Percentiles rank a stretch among this genome's conserved stretches.
These are phyloP conservation scores for Daktulosphaira vitifoliae DNA, from an alignment of 1,140 invertebrate genomes.

Conservation along the genomic window DNA sequence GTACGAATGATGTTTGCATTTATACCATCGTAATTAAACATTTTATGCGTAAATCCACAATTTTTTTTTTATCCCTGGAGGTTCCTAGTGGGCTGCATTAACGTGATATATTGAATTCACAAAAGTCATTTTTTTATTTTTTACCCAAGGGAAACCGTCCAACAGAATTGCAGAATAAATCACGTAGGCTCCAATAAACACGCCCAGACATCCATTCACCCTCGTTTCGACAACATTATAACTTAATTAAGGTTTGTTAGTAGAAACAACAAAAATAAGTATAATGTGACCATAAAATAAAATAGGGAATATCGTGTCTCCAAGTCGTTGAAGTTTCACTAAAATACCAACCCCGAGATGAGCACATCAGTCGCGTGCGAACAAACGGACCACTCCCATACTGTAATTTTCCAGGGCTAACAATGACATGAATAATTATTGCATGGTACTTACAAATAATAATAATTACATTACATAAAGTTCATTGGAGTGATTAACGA, in stretches of 20 bases:
- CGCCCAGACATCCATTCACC: constrained; percentile 10
- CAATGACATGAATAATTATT: neutral
- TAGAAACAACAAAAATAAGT: neutral
- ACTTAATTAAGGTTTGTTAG: constrained; percentile 24
- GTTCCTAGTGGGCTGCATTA: constrained; percentile 10
- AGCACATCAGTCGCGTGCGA: neutral
- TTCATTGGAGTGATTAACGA: neutral
- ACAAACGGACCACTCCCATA: neutral
- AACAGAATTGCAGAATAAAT: constrained; percentile 28
- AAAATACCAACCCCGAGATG: neutral
- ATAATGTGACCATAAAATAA: neutral
- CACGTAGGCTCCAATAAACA: constrained; percentile 13
- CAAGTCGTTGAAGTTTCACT: neutral
- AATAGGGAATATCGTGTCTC: constrained; percentile 7
- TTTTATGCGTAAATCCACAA: neutral
- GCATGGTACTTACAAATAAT: neutral
- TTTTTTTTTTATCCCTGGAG: neutral
- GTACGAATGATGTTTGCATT: neutral
- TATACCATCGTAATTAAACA: neutral
- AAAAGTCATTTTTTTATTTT: constrained; percentile 19
- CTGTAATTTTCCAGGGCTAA: neutral
- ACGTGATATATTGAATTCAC: neutral
- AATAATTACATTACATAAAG: too few relatives aligned
- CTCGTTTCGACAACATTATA: constrained; percentile 9
- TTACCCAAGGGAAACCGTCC: neutral